phyloP scores from a whole-genome alignment of 2,888 invertebrate genomes.

The Sphaerophoria taeniata region DNA sequence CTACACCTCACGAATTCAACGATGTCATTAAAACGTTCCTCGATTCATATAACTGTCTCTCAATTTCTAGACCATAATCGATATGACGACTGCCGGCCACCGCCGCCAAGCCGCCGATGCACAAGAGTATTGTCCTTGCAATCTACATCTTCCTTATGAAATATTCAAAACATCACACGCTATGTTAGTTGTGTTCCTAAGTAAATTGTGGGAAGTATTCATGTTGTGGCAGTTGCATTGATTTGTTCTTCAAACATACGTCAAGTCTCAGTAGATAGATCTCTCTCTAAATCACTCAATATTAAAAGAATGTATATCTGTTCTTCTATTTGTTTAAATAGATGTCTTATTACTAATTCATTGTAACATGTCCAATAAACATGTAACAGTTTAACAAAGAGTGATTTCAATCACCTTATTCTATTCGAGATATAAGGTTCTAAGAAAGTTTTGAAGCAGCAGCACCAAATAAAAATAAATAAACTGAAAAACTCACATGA shows the following conservation, averaged over 20 bases:
- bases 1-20: conserved; percentile 5
- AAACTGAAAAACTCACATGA: conserved; percentile 16
- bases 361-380: conserved; percentile 54
- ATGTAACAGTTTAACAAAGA: conserved; percentile 31
- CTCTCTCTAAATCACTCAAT: background rate
- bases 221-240: conserved; percentile 37
- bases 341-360: too few species aligned
- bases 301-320: too few species aligned
- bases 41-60: conserved; percentile 20
- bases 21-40: conserved; percentile 32
- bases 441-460: too few species aligned
- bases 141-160: conserved; percentile 51
- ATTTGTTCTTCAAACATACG: conserved; percentile 54
- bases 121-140: conserved; percentile 20
- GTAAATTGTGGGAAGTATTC: too few species aligned
- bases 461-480: background rate
- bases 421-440: background rate
- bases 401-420: background rate
- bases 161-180: conserved; percentile 67
- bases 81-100: too few species aligned
- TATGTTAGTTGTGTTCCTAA: conserved; percentile 38
- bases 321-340: conserved; percentile 2
- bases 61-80: conserved; percentile 9
- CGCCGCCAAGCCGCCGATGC: too few species aligned
- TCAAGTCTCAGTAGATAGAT: conserved; percentile 40